Conservation (phyloP, 2,113 vertebrate species). For the Cyanoliseus patagonus region DNA sequence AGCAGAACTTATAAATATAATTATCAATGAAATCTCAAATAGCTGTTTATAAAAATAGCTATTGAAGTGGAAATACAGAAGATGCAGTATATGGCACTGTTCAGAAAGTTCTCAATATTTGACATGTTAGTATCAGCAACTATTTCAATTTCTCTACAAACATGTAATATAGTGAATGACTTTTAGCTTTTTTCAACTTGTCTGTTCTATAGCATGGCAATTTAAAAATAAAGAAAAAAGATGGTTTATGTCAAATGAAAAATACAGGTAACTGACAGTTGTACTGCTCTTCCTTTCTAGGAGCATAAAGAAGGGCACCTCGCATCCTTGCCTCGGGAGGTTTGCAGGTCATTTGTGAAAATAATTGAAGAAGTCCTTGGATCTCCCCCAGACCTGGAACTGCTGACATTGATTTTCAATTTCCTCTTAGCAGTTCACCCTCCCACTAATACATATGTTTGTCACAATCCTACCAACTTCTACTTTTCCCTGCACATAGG, state of each 20-base stretch:
- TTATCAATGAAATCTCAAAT: not conserved
- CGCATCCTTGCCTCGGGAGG: constrained; percentile 86
- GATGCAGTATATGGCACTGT: not conserved
- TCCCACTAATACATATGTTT: constrained; percentile 96
- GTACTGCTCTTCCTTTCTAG: constrained; percentile 67
- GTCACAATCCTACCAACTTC: constrained; percentile 95
- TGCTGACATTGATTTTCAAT: constrained; percentile 90
- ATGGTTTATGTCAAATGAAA: not conserved
- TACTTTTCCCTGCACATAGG: constrained; percentile 97
- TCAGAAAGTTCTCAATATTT: not conserved
- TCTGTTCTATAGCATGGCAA: not conserved
- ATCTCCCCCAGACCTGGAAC: constrained; percentile 93
- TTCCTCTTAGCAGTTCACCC: constrained; percentile 97
- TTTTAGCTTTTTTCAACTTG: not conserved
- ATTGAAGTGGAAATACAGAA: not conserved
- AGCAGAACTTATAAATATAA: not conserved
- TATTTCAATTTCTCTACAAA: not conserved
- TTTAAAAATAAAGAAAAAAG: not conserved
- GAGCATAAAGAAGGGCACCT: constrained; percentile 92
- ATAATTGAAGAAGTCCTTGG: constrained; percentile 98
- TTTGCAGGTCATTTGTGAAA: constrained; percentile 95
- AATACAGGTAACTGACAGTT: not conserved
- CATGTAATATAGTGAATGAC: not conserved
- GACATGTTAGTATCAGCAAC: not conserved
- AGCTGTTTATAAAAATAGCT: not conserved